Conservation (phyloP, 2,888 invertebrate genomes). For the Drosophila mimetica region DNA sequence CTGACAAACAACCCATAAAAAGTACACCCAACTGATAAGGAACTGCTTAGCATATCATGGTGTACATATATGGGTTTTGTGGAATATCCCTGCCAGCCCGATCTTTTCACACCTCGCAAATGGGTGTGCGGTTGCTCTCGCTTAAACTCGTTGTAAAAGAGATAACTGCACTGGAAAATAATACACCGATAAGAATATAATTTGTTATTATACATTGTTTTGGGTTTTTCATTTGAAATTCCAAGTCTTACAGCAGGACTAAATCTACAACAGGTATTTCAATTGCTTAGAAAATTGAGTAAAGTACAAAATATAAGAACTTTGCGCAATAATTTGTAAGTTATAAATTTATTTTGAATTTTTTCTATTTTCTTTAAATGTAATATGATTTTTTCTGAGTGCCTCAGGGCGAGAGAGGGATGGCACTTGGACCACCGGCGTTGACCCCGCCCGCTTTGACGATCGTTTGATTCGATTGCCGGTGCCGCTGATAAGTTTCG, state of each 20-base stretch:
- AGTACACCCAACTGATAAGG: constrained; percentile 10
- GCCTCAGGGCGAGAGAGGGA: not conserved
- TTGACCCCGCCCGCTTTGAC: constrained; percentile 53
- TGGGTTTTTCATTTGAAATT: not conserved
- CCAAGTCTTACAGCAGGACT: no score
- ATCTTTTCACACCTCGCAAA: constrained; percentile 65
- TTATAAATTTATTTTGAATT: not conserved
- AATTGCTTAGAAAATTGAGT: no score
- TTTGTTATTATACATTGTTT: not conserved
- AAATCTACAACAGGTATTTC: no score
- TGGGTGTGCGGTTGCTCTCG: constrained; percentile 55
- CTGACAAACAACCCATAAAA: constrained; percentile 58
- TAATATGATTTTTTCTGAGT: not conserved
- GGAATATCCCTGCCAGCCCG: constrained; percentile 25
- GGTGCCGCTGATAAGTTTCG: constrained; percentile 61
- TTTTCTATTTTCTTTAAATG: no score
- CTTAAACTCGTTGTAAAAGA: constrained; percentile 21
- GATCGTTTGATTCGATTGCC: constrained; percentile 60
- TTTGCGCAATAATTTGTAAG: no score
- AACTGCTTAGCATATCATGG: constrained; percentile 19
- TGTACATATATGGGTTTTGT: not conserved
- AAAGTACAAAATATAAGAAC: no score
- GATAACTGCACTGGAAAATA: constrained; percentile 22
- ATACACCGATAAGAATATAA: no score
- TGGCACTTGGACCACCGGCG: constrained; percentile 54